Conservation (phyloP, 2,888 invertebrate genomes). For the Dromius quadrimaculatus region DNA sequence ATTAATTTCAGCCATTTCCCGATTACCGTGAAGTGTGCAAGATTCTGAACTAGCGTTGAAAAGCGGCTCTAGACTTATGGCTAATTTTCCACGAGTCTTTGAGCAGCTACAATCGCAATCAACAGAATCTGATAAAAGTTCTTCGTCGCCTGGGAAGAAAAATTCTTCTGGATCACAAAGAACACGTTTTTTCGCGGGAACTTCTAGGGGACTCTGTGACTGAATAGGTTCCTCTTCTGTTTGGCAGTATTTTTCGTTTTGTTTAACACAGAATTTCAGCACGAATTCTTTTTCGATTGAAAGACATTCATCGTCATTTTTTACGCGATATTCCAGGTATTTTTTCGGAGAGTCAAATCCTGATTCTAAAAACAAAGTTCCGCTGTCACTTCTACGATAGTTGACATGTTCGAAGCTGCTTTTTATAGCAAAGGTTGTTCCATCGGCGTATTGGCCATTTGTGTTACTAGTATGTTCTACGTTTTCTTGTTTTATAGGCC, state of each 20-base stretch:
- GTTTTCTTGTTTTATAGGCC: constrained; percentile 77
- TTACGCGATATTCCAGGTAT: constrained; percentile 67
- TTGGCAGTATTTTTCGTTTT: constrained; percentile 72
- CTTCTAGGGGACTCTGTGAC: constrained; percentile 51
- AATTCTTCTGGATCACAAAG: constrained; percentile 58
- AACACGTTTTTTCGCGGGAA: constrained; percentile 56
- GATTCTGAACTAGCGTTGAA: constrained; percentile 53
- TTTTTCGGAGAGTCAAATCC: constrained; percentile 67
- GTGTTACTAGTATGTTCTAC: constrained; percentile 62
- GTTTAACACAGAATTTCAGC: constrained; percentile 78
- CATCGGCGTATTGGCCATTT: constrained; percentile 74
- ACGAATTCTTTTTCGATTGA: constrained; percentile 66
- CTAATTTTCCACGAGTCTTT: constrained; percentile 47
- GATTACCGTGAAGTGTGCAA: constrained; percentile 52
- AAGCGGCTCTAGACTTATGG: constrained; percentile 55
- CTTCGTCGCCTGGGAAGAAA: constrained; percentile 60
- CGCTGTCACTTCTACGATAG: constrained; percentile 76
- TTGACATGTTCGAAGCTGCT: constrained; percentile 74
- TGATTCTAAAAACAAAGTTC: constrained; percentile 71
- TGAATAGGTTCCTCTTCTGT: constrained; percentile 64
- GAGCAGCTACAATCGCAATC: constrained; percentile 51
- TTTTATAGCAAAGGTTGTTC: constrained; percentile 78
- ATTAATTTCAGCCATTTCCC: constrained; percentile 59
- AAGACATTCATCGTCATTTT: constrained; percentile 28
- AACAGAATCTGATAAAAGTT: constrained; percentile 55